Evolutionary conservation across 2,113 vertebrate species (phyloP).

Genomic region (Urocynchramus pylzowi): DNA sequence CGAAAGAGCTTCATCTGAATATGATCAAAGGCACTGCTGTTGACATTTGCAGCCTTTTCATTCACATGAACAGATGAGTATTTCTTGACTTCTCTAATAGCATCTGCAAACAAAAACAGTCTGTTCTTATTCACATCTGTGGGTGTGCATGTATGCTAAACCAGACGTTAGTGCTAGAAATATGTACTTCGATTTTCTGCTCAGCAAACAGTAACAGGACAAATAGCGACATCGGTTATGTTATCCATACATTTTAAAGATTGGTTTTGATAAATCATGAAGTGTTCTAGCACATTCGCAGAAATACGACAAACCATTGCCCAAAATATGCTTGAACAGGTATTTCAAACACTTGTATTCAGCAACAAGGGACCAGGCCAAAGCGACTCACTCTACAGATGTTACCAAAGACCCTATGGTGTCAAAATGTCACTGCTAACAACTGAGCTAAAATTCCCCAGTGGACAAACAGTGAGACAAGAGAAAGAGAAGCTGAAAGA

Average conservation of each 20-base stretch:
- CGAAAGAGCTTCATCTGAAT: slow-evolving; percentile 96
- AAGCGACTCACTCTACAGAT: neutral
- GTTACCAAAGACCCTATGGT: neutral
- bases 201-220: neutral
- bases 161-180: neutral
- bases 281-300: neutral
- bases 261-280: neutral
- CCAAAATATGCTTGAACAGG: neutral
- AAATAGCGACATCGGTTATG: neutral
- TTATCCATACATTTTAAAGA: neutral
- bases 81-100: slow-evolving; percentile 89
- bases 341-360: neutral
- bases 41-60: slow-evolving; percentile 69
- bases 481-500: neutral
- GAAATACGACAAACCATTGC: neutral
- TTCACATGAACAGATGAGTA: slow-evolving; percentile 74
- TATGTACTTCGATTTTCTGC: neutral
- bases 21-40: slow-evolving; percentile 80
- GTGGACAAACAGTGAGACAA: neutral
- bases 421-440: neutral
- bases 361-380: neutral
- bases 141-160: neutral
- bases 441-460: neutral
- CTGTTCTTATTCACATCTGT: neutral
- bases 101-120: slow-evolving; percentile 75